Conservation (phyloP, 2,113 vertebrate species). For the Mormyrus iriodes region DNA sequence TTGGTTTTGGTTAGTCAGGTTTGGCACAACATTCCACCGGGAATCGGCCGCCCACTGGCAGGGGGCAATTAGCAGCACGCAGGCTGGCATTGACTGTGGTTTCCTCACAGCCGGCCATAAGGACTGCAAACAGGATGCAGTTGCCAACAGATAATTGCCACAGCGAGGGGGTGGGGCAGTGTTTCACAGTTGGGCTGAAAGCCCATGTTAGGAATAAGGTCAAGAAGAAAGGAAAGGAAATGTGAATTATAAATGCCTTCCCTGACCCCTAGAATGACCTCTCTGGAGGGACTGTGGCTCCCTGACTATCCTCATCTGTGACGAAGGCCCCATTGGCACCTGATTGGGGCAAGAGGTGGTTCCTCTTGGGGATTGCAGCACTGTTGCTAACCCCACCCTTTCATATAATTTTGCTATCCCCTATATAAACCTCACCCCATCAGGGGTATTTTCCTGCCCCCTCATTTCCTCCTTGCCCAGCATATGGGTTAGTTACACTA, state of each 20-base stretch:
- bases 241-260: background rate
- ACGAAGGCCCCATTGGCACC: too few relatives aligned
- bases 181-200: background rate
- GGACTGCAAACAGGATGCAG: background rate
- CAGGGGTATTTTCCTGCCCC: too few relatives aligned
- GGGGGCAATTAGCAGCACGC: background rate
- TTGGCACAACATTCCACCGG: background rate
- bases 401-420: too few relatives aligned
- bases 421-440: too few relatives aligned
- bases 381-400: too few relatives aligned
- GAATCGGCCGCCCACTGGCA: background rate
- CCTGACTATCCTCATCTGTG: background rate
- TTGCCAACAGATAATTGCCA: background rate
- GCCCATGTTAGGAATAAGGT: background rate
- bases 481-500: background rate
- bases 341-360: too few relatives aligned
- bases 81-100: background rate
- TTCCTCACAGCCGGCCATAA: background rate
- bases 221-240: background rate
- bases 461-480: too few relatives aligned
- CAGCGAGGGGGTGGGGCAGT: background rate
- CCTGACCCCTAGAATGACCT: background rate
- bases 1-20: background rate
- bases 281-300: background rate
- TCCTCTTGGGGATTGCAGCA: too few relatives aligned